Evolutionary conservation across 1,140 invertebrate genomes (phyloP).

Genomic region (Schmidtea mediterranea): DNA sequence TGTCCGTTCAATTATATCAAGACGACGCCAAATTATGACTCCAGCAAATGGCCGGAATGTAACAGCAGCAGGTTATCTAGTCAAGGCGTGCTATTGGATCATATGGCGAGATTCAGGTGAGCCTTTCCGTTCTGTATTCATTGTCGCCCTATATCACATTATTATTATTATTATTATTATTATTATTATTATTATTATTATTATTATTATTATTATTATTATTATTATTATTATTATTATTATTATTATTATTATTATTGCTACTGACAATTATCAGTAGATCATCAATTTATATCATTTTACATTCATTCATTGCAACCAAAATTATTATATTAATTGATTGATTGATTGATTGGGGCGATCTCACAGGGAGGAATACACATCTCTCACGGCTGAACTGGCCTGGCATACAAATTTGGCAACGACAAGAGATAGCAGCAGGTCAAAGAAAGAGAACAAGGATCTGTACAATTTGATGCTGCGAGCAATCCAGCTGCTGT

Average conservation of each 20-base stretch:
- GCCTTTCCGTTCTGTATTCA: too few species aligned
- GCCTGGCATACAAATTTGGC: slow-evolving; percentile 57
- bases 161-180: too few species aligned
- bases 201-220: too few species aligned
- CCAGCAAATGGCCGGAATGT: slow-evolving; percentile 62
- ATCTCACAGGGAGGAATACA: slow-evolving; percentile 78
- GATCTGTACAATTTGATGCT: slow-evolving; percentile 68
- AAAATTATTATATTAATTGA: not conserved
- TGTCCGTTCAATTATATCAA: slow-evolving; percentile 94
- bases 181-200: too few species aligned
- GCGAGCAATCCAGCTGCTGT: slow-evolving; percentile 63
- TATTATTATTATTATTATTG: too few species aligned
- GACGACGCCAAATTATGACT: slow-evolving; percentile 70
- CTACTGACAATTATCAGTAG: too few species aligned
- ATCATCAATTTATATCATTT: too few species aligned
- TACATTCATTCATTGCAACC: too few species aligned
- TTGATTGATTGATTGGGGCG: slow-evolving; percentile 31
- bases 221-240: too few species aligned
- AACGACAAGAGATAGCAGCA: slow-evolving; percentile 35
- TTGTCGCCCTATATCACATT: too few species aligned
- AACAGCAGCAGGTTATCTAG: slow-evolving; percentile 37
- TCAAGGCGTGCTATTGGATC: slow-evolving; percentile 16
- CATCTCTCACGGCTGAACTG: slow-evolving; percentile 82
- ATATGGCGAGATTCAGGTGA: not conserved
- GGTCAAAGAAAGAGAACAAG: slow-evolving; percentile 67